These are phyloP conservation scores for Allolobophora icterica DNA, from an alignment of 2,888 invertebrate species.

Conservation along the genomic window DNA sequence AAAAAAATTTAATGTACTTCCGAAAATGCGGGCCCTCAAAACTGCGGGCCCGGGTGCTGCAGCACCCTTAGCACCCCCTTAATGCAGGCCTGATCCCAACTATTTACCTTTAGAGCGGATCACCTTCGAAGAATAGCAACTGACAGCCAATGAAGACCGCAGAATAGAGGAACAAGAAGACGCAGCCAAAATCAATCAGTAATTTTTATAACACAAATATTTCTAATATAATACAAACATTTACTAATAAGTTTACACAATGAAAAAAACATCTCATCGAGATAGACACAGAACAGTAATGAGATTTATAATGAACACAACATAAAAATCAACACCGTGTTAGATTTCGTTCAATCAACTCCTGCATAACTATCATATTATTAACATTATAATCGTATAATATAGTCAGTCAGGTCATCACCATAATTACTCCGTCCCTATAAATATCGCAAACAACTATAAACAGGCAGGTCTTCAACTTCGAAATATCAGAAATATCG, in stretches of 20 bases:
- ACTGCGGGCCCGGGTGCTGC: too few species aligned
- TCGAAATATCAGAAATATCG: background rate
- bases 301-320: slow-evolving; percentile 27
- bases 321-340: slow-evolving; percentile 28
- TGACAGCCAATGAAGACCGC: background rate
- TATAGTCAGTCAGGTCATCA: background rate
- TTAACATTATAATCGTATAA: background rate
- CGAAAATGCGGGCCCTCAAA: too few species aligned
- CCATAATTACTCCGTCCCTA: background rate
- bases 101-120: too few species aligned
- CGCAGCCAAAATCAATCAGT: slow-evolving; percentile 1
- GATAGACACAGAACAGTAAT: slow-evolving; percentile 23
- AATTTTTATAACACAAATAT: slow-evolving; percentile 30
- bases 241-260: slow-evolving; percentile 30
- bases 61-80: too few species aligned
- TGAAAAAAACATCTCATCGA: slow-evolving; percentile 2
- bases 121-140: too few species aligned
- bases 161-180: background rate
- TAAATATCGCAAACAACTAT: slow-evolving; percentile 14
- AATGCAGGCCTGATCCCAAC: too few species aligned
- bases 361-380: slow-evolving; percentile 6
- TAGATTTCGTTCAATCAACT: slow-evolving; percentile 19
- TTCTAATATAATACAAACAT: slow-evolving; percentile 30
- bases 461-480: background rate
- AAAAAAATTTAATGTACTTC: too few species aligned